Base-by-base conservation (phyloP, 2,113 vertebrate species). In the Cranoglanis bouderius region DNA sequence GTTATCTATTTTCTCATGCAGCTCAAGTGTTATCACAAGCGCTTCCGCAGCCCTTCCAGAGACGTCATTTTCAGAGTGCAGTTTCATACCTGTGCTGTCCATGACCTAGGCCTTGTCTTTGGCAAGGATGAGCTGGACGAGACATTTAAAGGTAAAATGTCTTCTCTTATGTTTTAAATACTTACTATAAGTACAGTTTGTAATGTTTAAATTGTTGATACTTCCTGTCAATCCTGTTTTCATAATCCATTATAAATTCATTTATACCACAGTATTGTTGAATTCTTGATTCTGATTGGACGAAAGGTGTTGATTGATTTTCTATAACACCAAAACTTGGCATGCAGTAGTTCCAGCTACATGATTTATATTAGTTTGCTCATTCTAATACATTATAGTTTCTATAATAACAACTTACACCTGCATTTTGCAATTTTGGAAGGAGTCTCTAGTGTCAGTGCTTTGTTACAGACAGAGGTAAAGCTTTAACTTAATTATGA, bases 11-110 rank as follows among this genome's bases (percentile, higher is more conserved):
- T 55, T 32, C 2, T 7, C 84, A 7, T 24, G 29, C 93, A 99
- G 98, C 95, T 99, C 59, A 99, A 99, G 93, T 99, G 98, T 91
- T 99, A 99, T 92, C 98, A 99, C 94, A 99, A 99, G 94, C 97
- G 97, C 86, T 98, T 96, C 94, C 96, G 95, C 32, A 97, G 96
- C 91, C 96, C 97, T 0, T 96, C 96, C 57, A 95, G 98, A 1
- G 98, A 99, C 0, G 97, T 99, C 85, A 97, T 99, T 67, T 99
- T 99, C 95, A 95, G 98, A 0, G 98, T 99, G 87, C 98, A 99
- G 95, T 99, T 99, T 91, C 98, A 99, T 92, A 99, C 98, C 0
- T 99, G 98, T 0, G 98, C 98, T 0, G 97, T 99, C 87, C 98
- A 99, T 0, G 98, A 99, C 91, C 95, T 99, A 38, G 97, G 96